Percentiles rank a stretch among this genome's conserved stretches.
phyloP scores from a whole-genome alignment of 2,113 vertebrate genomes.

The Anas platyrhynchos region DNA sequence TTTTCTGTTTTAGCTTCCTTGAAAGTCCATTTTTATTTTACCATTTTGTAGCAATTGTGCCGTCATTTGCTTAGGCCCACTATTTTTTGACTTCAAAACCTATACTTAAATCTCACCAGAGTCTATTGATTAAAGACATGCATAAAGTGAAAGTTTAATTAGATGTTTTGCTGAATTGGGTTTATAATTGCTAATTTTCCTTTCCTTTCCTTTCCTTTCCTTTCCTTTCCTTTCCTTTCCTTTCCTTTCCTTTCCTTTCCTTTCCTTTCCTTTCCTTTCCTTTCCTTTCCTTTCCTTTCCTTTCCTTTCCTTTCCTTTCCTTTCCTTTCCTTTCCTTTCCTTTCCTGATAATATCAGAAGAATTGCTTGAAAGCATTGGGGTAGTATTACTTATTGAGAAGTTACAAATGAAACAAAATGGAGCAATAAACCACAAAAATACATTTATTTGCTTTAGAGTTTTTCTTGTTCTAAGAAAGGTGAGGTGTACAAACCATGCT shows the following conservation, averaged over 20 bases:
- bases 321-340: neutral
- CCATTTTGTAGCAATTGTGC: neutral
- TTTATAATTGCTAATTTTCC: neutral
- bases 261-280: neutral
- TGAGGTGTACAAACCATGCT: neutral
- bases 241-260: neutral
- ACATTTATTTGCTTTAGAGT: neutral
- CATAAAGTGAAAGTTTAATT: neutral
- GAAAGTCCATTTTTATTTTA: neutral
- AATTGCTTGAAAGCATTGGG: neutral
- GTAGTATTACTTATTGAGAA: neutral
- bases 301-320: neutral
- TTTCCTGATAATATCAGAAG: neutral
- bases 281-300: neutral
- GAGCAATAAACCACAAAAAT: neutral
- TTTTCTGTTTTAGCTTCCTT: neutral
- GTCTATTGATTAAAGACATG: neutral
- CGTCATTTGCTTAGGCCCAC: neutral
- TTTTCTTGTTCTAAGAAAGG: neutral
- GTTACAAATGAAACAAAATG: neutral
- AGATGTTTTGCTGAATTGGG: constrained; percentile 3
- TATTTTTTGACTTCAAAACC: neutral
- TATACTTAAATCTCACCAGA: neutral
- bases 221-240: neutral
- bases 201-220: neutral